These are phyloP conservation scores for Orthosia cruda DNA, from an alignment of 2,888 invertebrate species.

Conservation along the genomic window DNA sequence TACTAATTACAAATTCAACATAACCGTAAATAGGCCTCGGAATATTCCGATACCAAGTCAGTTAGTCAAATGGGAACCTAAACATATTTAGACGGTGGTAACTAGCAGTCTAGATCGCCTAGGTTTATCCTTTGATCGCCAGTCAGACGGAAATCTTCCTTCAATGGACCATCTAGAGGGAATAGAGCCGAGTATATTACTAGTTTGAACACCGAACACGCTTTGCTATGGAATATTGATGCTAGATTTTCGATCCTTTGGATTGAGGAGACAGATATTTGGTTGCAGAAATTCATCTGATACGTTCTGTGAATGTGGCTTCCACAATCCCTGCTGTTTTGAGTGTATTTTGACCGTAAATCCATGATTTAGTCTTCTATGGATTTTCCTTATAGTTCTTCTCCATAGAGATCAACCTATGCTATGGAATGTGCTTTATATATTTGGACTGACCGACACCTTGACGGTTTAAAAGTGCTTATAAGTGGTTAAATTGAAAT, in stretches of 20 bases:
- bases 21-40: conserved; percentile 23
- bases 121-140: conserved; percentile 62
- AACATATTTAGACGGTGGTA: conserved; percentile 53
- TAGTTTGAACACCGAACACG: conserved; percentile 37
- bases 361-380: too few relatives aligned
- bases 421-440: too few relatives aligned
- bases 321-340: background rate
- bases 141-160: conserved; percentile 66
- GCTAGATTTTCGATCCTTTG: conserved; percentile 6
- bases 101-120: conserved; percentile 29
- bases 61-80: conserved; percentile 48
- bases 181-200: conserved; percentile 48
- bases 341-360: too few relatives aligned
- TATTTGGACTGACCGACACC: too few relatives aligned
- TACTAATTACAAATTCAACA: conserved; percentile 47
- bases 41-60: conserved; percentile 41
- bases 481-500: background rate
- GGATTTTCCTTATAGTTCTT: too few relatives aligned
- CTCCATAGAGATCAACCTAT: too few relatives aligned
- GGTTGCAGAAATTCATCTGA: background rate
- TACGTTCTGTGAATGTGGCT: background rate
- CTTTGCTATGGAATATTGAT: conserved; percentile 22
- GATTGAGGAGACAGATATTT: conserved; percentile 20
- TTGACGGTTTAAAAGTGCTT: too few relatives aligned
- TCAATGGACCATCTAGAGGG: conserved; percentile 62